These are phyloP conservation scores for Drosophila anceps DNA, from an alignment of 2,888 invertebrate species.

Conservation along the genomic window DNA sequence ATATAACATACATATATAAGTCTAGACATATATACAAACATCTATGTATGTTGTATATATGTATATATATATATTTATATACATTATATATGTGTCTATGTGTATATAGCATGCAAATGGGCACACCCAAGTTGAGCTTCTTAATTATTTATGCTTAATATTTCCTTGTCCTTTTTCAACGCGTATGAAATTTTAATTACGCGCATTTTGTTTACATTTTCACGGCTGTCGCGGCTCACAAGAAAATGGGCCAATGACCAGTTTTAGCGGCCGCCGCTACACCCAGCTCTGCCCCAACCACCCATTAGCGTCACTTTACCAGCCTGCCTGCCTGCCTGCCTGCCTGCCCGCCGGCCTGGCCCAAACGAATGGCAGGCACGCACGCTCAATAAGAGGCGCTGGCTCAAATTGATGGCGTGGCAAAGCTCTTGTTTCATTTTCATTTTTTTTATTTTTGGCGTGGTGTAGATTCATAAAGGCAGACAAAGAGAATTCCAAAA, in stretches of 20 bases:
- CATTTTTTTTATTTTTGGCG: neutral
- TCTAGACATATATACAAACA: slow-evolving; percentile 18
- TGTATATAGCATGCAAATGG: slow-evolving; percentile 1
- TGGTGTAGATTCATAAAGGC: neutral
- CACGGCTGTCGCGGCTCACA: slow-evolving; percentile 57
- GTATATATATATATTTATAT: neutral
- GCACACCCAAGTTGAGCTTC: slow-evolving; percentile 39
- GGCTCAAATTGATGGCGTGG: slow-evolving; percentile 20
- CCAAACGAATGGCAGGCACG: slow-evolving; percentile 64
- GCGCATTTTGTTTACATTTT: slow-evolving; percentile 76
- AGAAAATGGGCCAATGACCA: slow-evolving; percentile 58
- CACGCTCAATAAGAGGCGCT: slow-evolving; percentile 37
- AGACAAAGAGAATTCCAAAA: neutral
- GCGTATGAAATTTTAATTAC: slow-evolving; percentile 76
- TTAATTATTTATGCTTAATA: slow-evolving; percentile 66
- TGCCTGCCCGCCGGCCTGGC: neutral
- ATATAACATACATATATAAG: slow-evolving; percentile 25
- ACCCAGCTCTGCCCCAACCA: no score
- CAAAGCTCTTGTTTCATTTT: neutral
- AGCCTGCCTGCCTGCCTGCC: no score
- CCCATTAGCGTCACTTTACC: neutral
- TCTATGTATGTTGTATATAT: neutral
- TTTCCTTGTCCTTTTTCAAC: slow-evolving; percentile 54
- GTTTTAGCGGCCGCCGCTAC: no score
- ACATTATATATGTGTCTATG: neutral